Evolutionary conservation across 2,888 invertebrate species (phyloP).

Genomic region (Geotrupes spiniger): DNA sequence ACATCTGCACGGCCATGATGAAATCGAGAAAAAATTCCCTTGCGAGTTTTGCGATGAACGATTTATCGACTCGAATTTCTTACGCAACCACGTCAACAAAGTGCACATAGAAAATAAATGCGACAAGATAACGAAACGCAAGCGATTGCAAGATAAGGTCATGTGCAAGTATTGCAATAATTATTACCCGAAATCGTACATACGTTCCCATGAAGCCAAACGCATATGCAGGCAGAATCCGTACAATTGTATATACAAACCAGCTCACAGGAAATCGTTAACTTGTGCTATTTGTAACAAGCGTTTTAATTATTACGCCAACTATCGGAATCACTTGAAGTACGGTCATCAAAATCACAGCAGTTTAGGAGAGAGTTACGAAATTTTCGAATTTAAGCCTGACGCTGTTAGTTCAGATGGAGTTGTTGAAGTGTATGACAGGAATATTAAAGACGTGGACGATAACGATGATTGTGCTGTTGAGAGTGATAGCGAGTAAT

Average conservation of each 20-base stretch:
- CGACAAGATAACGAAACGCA: not conserved
- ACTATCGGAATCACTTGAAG: not conserved
- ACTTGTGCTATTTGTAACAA: not conserved
- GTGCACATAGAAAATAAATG: constrained; percentile 21
- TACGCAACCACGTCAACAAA: constrained; percentile 27
- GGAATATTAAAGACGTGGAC: not conserved
- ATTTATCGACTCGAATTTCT: constrained; percentile 26
- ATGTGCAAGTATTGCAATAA: constrained; percentile 7
- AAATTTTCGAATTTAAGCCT: constrained; percentile 12
- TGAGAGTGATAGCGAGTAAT: too few relatives aligned
- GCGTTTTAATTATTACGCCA: constrained; percentile 1
- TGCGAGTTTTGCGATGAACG: constrained; percentile 24
- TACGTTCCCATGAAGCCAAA: constrained; percentile 9
- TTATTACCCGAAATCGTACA: constrained; percentile 9
- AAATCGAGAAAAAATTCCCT: constrained; percentile 24
- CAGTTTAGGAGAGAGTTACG: not conserved
- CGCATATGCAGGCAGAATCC: not conserved
- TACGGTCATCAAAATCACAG: not conserved
- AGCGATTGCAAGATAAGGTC: not conserved
- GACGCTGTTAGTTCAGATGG: constrained; percentile 13
- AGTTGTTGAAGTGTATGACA: constrained; percentile 10
- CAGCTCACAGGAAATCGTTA: too few relatives aligned
- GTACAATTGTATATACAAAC: too few relatives aligned
- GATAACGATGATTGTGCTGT: too few relatives aligned
- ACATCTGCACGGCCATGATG: constrained; percentile 25